phyloP scores from a whole-genome alignment of 2,888 invertebrate species.

The Oxyteleia sp. region DNA sequence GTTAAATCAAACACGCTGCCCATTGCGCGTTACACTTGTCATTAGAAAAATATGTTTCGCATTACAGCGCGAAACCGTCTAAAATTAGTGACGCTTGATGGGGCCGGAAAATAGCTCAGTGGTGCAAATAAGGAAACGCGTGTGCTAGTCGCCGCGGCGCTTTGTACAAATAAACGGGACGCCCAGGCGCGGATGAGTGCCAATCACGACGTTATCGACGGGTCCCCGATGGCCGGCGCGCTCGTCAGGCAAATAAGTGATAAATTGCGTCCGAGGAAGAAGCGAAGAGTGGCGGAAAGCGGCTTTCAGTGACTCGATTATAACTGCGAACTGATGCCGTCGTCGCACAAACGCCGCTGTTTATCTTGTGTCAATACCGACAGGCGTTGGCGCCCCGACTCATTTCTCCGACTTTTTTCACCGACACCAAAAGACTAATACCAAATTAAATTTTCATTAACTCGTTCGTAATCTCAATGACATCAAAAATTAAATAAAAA shows the following conservation, averaged over 20 bases:
- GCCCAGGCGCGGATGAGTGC: constrained; percentile 31
- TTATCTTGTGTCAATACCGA: constrained; percentile 59
- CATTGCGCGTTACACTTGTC: constrained; percentile 31
- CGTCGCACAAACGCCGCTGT: constrained; percentile 47
- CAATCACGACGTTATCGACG: constrained; percentile 52
- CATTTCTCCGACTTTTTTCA: constrained; percentile 35
- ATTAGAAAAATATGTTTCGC: constrained; percentile 41
- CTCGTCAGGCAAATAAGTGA: constrained; percentile 55
- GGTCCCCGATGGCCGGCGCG: constrained; percentile 35
- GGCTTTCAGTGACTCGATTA: constrained; percentile 59
- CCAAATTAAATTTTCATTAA: constrained; percentile 34
- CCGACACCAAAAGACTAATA: constrained; percentile 29
- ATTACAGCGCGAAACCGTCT: constrained; percentile 23
- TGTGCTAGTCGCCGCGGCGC: constrained; percentile 12
- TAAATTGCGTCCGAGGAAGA: constrained; percentile 48
- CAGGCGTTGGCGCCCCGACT: constrained; percentile 46
- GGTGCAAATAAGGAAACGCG: constrained; percentile 25
- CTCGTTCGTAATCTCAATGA: too few relatives aligned
- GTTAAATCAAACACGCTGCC: constrained; percentile 34
- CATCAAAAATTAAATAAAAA: too few relatives aligned
- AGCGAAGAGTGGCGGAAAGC: constrained; percentile 36
- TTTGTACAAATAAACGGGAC: constrained; percentile 45
- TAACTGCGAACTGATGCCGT: constrained; percentile 53
- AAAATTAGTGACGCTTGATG: constrained; percentile 48
- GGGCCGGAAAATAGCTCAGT: constrained; percentile 17